phyloP scores from a whole-genome alignment of 2,797 vertebrate species.

The Rhabdophis nuchalis region DNA sequence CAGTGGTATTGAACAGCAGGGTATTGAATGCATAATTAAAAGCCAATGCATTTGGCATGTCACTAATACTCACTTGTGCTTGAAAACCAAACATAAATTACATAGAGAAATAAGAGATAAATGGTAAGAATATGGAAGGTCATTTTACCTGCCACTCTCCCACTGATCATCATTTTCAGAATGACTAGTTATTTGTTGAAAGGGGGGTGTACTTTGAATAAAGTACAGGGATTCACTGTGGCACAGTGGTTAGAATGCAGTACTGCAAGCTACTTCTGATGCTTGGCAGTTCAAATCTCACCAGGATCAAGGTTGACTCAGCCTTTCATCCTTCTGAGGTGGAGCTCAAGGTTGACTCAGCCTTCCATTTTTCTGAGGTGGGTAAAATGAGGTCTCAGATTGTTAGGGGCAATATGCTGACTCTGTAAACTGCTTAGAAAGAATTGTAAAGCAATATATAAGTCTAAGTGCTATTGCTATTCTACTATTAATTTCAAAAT shows the following conservation, averaged over 20 bases:
- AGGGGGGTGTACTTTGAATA: neutral
- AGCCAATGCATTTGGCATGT: neutral
- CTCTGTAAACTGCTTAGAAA: too few species aligned
- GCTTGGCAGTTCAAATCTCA: too few species aligned
- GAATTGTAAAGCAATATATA: too few species aligned
- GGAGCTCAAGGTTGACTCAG: too few species aligned
- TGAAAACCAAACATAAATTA: neutral
- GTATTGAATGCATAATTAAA: neutral
- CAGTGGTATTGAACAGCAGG: neutral
- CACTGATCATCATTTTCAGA: neutral
- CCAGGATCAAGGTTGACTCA: too few species aligned
- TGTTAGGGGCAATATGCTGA: too few species aligned
- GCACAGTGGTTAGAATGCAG: too few species aligned
- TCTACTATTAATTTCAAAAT: constrained; percentile 16
- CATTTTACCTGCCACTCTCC: neutral
- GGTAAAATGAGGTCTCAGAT: too few species aligned
- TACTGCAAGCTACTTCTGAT: too few species aligned
- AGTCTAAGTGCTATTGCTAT: too few species aligned
- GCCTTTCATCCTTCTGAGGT: too few species aligned
- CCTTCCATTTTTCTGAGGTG: too few species aligned
- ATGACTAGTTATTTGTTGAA: neutral
- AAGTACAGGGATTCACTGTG: neutral
- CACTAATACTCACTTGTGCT: neutral
- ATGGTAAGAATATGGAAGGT: neutral
- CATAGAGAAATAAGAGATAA: neutral